These are phyloP conservation scores for Pseudoips prasinana DNA, from an alignment of 2,888 invertebrate genomes.

Conservation along the genomic window DNA sequence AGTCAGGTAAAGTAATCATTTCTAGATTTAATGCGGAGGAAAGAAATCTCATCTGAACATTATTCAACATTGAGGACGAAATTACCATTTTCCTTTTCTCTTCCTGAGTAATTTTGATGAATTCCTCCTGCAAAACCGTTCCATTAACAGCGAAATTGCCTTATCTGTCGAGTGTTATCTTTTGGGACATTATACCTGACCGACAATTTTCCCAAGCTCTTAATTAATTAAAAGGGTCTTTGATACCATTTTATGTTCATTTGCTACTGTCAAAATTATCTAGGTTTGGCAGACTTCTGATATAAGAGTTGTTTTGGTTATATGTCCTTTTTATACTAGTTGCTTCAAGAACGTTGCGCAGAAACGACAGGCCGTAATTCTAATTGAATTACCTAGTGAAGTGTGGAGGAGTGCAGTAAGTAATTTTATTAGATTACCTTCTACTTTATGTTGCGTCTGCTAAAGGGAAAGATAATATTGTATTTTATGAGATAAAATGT, in stretches of 20 bases:
- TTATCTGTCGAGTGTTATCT: conserved; percentile 19
- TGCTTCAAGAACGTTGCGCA: neutral
- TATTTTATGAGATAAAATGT: no score
- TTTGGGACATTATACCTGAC: conserved; percentile 7
- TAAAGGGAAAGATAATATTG: no score
- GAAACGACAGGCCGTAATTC: conserved; percentile 17
- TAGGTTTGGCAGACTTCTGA: conserved; percentile 5
- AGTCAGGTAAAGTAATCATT: no score
- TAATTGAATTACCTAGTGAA: conserved; percentile 25
- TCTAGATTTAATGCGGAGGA: no score
- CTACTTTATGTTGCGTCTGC: no score
- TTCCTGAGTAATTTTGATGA: conserved; percentile 31
- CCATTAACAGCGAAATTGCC: conserved; percentile 29
- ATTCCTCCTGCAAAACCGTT: conserved; percentile 20
- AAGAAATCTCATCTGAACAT: no score
- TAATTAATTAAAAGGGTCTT: conserved; percentile 10
- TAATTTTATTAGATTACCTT: conserved; percentile 14
- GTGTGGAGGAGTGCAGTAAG: conserved; percentile 3
- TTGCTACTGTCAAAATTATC: conserved; percentile 3
- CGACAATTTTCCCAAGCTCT: conserved; percentile 9
- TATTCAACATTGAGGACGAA: no score
- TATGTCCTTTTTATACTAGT: conserved; percentile 11
- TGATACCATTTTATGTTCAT: conserved; percentile 3
- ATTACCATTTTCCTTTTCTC: conserved; percentile 10
- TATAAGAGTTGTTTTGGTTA: conserved; percentile 12